Conservation (phyloP, 2,113 vertebrate species). For the Festucalex cinctus region DNA sequence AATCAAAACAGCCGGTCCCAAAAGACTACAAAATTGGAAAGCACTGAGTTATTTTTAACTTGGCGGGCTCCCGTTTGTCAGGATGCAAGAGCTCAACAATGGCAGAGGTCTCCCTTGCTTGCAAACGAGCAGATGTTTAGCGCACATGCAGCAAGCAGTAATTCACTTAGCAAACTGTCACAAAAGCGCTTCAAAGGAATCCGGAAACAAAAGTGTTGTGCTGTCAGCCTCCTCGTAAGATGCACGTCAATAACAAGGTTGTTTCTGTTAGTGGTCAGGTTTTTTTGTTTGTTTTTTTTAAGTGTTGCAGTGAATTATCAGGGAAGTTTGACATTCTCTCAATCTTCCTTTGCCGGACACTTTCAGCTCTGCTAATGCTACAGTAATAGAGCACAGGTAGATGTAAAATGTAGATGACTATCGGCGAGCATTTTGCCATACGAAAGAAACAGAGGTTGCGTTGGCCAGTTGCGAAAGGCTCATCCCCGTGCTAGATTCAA, state of each 20-base stretch:
- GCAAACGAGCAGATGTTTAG: slow-evolving; percentile 11
- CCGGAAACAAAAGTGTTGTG: slow-evolving; percentile 40
- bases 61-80: slow-evolving; percentile 54
- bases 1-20: slow-evolving; percentile 47
- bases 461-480: too few relatives aligned
- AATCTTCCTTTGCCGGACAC: background rate
- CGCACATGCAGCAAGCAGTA: slow-evolving; percentile 2
- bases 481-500: too few relatives aligned
- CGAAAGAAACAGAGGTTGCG: too few relatives aligned
- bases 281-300: background rate
- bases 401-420: too few relatives aligned
- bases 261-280: too few relatives aligned
- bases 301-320: slow-evolving; percentile 17
- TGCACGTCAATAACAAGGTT: background rate
- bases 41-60: slow-evolving; percentile 67
- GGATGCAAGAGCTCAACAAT: slow-evolving; percentile 64
- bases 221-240: slow-evolving; percentile 37
- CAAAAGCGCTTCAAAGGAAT: slow-evolving; percentile 42
- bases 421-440: too few relatives aligned
- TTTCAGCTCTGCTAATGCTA: background rate
- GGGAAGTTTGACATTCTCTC: background rate
- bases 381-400: background rate
- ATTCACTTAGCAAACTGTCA: slow-evolving; percentile 35
- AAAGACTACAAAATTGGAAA: slow-evolving; percentile 67
- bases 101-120: slow-evolving; percentile 52